phyloP scores from a whole-genome alignment of 2,797 vertebrate species.

The Epinephelus awoara region DNA sequence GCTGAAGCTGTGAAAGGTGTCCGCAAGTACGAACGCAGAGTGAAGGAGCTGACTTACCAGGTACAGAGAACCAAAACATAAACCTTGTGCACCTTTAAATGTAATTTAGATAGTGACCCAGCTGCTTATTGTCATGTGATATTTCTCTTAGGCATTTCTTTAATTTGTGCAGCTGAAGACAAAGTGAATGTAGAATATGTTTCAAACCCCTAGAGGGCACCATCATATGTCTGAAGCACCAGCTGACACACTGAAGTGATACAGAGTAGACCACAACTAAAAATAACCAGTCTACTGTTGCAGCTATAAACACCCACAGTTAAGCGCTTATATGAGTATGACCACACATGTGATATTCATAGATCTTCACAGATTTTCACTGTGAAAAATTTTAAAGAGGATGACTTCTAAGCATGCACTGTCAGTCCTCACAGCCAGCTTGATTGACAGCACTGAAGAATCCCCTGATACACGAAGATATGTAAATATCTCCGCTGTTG shows the following conservation, averaged over 20 bases:
- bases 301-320: constrained; percentile 17
- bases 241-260: constrained; percentile 8
- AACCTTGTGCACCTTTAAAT: not conserved
- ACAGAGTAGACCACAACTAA: constrained; percentile 9
- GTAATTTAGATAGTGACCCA: too few species aligned
- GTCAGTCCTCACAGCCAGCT: not conserved
- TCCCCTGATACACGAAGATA: not conserved
- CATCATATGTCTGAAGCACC: constrained; percentile 26
- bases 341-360: constrained; percentile 34
- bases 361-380: constrained; percentile 35
- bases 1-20: constrained; percentile 88
- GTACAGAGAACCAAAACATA: constrained; percentile 63
- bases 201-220: constrained; percentile 71
- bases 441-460: not conserved
- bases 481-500: constrained; percentile 2
- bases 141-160: not conserved
- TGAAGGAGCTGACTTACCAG: constrained; percentile 91
- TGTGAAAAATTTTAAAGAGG: constrained; percentile 13
- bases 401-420: not conserved
- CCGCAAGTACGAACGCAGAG: constrained; percentile 88
- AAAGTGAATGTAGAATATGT: constrained; percentile 37
- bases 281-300: constrained; percentile 27
- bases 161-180: not conserved
- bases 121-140: not conserved
- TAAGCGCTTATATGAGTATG: constrained; percentile 2